Percentiles rank a stretch among this genome's conserved stretches.
Conservation (phyloP, 1,140 invertebrate species). For the Drosophila jambulina region DNA sequence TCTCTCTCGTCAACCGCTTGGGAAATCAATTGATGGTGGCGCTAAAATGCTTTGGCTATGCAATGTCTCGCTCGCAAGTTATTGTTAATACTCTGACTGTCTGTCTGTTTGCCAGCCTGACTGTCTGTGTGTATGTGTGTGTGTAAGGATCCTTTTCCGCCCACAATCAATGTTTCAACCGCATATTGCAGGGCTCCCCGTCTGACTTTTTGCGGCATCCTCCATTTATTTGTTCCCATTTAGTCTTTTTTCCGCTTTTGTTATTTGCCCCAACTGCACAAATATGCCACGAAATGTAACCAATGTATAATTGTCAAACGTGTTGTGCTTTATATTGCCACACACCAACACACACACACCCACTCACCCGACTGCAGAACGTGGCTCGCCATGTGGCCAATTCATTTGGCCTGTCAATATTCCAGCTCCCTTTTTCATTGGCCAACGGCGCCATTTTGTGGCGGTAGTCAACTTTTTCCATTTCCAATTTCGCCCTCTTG, state of each 20-base stretch:
- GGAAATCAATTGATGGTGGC: conserved; percentile 82
- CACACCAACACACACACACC: conserved; percentile 18
- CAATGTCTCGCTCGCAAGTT: conserved; percentile 11
- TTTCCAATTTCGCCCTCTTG: conserved; percentile 66
- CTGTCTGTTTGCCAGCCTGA: conserved; percentile 17
- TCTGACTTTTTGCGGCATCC: conserved; percentile 58
- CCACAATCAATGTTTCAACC: conserved; percentile 63
- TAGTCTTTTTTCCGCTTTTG: conserved; percentile 21
- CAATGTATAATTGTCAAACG: conserved; percentile 83
- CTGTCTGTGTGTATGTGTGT: conserved; percentile 41
- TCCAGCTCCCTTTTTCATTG: conserved; percentile 32
- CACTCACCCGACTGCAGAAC: conserved; percentile 15
- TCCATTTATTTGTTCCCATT: conserved; percentile 15
- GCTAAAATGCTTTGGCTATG: conserved; percentile 71
- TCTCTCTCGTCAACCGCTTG: conserved; percentile 55
- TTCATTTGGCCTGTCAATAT: conserved; percentile 72
- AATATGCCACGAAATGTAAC: conserved; percentile 80
- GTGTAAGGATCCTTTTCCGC: conserved; percentile 12
- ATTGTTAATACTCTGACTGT: conserved; percentile 51
- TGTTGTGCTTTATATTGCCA: conserved; percentile 74
- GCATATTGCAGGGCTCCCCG: conserved; percentile 54
- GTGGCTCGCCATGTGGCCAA: conserved; percentile 47
- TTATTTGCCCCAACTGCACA: conserved; percentile 71
- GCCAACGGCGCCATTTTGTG: conserved; percentile 69
- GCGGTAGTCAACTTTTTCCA: conserved; percentile 58